phyloP scores from a whole-genome alignment of 2,888 invertebrate species.

The Dexiosoma caninum region DNA sequence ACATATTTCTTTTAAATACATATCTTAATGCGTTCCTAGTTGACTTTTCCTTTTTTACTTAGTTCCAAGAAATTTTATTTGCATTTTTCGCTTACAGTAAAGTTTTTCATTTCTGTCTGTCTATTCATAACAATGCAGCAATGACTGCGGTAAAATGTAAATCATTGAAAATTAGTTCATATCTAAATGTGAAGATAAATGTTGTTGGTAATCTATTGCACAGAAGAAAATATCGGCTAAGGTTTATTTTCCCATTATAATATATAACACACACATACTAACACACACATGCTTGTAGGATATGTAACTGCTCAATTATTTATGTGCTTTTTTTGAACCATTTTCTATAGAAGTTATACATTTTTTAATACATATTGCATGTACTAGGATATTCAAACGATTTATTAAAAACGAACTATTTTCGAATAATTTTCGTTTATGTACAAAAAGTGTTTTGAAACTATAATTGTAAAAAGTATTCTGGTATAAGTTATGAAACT shows the following conservation, averaged over 20 bases:
- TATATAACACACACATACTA: background rate
- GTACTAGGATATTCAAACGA: too few relatives aligned
- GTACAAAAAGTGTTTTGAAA: too few relatives aligned
- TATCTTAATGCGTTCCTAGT: background rate
- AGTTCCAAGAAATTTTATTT: background rate
- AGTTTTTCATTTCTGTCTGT: background rate
- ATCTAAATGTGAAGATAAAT: slow-evolving; percentile 33
- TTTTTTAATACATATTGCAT: too few relatives aligned
- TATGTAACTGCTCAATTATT: too few relatives aligned
- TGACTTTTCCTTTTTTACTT: background rate
- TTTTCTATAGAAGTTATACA: background rate
- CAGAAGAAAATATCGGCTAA: slow-evolving; percentile 8
- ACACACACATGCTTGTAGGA: background rate
- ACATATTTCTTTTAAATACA: background rate
- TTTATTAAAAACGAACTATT: too few relatives aligned
- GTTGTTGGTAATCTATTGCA: background rate
- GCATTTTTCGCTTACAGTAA: background rate
- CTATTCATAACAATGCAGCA: slow-evolving; percentile 22
- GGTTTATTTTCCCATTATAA: slow-evolving; percentile 27
- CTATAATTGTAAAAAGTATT: too few relatives aligned
- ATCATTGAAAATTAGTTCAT: slow-evolving; percentile 55
- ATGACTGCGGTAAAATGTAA: slow-evolving; percentile 50
- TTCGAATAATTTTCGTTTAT: too few relatives aligned
- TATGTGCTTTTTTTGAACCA: too few relatives aligned
- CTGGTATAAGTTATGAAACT: too few relatives aligned